Percentiles rank a stretch among this genome's conserved stretches.
These are phyloP conservation scores for Tetragonula carbonaria DNA, from an alignment of 2,888 invertebrate genomes.

Conservation along the genomic window DNA sequence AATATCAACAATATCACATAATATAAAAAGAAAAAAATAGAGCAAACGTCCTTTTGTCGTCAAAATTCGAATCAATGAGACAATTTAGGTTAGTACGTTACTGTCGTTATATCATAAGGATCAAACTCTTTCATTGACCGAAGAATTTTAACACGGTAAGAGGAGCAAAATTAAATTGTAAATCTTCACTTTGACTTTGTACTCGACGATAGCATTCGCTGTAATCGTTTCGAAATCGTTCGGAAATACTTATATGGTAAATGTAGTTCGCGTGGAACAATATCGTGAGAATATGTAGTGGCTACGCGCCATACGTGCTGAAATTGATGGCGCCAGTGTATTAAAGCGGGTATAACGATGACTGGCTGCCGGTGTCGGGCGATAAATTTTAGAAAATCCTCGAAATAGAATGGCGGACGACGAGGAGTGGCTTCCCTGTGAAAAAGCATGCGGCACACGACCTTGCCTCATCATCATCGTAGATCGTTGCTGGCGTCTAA, in stretches of 20 bases:
- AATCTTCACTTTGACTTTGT: too few relatives aligned
- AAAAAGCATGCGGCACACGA: conserved; percentile 68
- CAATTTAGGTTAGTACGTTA: too few relatives aligned
- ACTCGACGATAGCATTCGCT: neutral
- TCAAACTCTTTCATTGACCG: too few relatives aligned
- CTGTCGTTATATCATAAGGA: too few relatives aligned
- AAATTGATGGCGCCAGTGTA: conserved; percentile 50
- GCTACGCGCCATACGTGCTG: conserved; percentile 25
- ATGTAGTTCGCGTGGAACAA: neutral
- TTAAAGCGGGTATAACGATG: conserved; percentile 43
- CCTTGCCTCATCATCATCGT: conserved; percentile 63
- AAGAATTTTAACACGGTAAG: too few relatives aligned
- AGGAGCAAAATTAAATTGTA: too few relatives aligned
- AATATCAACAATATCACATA: too few relatives aligned
- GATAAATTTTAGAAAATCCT: conserved; percentile 70
- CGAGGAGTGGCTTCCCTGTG: conserved; percentile 47
- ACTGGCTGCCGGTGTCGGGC: conserved; percentile 26
- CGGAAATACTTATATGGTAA: neutral
- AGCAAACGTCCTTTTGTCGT: too few relatives aligned
- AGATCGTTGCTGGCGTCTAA: conserved; percentile 64
- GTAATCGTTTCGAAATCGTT: neutral
- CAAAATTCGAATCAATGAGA: too few relatives aligned
- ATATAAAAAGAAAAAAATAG: too few relatives aligned
- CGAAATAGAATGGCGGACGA: conserved; percentile 64
- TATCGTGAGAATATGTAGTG: neutral